These are phyloP conservation scores for Hemiprocne comata DNA, from an alignment of 2,113 vertebrate species.

Conservation along the genomic window DNA sequence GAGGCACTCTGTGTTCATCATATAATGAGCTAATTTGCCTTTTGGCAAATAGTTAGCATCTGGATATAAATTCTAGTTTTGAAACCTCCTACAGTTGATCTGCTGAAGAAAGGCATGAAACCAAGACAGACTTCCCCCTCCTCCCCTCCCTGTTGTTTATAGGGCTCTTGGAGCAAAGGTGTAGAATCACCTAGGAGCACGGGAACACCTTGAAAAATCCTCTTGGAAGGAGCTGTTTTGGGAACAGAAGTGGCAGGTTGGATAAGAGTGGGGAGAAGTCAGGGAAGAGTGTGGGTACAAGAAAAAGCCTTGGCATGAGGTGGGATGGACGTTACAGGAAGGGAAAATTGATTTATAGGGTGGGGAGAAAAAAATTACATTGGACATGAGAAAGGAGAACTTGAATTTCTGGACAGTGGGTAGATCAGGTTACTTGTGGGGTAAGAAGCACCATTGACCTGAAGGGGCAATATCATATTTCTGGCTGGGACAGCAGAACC, in stretches of 20 bases:
- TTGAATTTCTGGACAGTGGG: not conserved
- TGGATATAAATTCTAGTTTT: slow-evolving; percentile 50
- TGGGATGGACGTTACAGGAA: not conserved
- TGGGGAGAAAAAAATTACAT: not conserved
- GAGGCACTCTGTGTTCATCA: slow-evolving; percentile 21
- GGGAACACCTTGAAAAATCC: not conserved
- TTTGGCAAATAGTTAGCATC: slow-evolving; percentile 49
- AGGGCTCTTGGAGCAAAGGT: not conserved
- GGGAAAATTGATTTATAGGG: not conserved
- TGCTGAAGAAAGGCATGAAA: slow-evolving; percentile 20
- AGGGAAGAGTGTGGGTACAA: not conserved
- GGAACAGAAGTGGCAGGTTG: not conserved
- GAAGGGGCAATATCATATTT: not conserved
- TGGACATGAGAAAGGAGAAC: not conserved
- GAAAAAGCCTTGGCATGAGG: not conserved
- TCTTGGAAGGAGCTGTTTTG: not conserved
- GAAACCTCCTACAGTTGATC: not conserved
- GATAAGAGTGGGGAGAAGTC: not conserved
- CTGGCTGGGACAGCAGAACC: not conserved
- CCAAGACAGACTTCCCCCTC: not conserved
- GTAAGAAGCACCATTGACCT: not conserved
- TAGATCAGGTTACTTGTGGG: not conserved
- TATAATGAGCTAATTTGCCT: slow-evolving; percentile 50
- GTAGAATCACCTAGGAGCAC: not conserved
- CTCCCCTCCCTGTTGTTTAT: not conserved